Evolutionary conservation across 2,797 vertebrate species (phyloP).

Genomic region (Urocyon cinereoargenteus): DNA sequence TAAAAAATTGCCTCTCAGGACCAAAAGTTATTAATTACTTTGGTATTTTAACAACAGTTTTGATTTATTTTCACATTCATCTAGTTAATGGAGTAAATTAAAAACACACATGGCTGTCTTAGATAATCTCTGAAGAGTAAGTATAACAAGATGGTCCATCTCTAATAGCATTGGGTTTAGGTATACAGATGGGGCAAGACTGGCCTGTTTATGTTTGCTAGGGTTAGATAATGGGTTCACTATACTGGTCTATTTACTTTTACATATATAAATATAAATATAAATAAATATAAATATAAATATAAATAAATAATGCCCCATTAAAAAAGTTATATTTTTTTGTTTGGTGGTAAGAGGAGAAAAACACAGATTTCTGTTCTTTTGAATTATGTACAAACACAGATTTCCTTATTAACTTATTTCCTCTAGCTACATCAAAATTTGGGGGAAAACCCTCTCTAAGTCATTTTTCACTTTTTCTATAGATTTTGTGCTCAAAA

Average conservation of each 20-base stretch:
- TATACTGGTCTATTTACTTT: background rate
- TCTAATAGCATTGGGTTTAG: background rate
- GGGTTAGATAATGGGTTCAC: background rate
- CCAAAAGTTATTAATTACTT: background rate
- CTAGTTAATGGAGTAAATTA: background rate
- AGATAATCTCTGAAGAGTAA: background rate
- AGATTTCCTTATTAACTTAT: background rate
- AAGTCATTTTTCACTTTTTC: background rate
- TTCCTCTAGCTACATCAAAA: background rate
- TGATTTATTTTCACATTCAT: background rate
- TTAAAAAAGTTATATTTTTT: background rate
- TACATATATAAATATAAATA: no score
- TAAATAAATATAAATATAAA: no score
- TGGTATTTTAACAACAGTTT: background rate
- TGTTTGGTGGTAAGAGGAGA: background rate
- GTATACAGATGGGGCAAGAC: background rate
- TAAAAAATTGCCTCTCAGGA: background rate
- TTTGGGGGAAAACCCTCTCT: background rate
- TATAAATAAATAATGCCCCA: no score
- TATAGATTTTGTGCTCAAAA: background rate
- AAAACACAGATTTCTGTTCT: background rate
- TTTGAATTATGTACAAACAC: background rate
- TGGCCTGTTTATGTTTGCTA: background rate
- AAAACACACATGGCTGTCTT: background rate
- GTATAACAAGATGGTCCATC: background rate